phyloP scores from a whole-genome alignment of 1,140 invertebrate species.

The Drosophila virilis region DNA sequence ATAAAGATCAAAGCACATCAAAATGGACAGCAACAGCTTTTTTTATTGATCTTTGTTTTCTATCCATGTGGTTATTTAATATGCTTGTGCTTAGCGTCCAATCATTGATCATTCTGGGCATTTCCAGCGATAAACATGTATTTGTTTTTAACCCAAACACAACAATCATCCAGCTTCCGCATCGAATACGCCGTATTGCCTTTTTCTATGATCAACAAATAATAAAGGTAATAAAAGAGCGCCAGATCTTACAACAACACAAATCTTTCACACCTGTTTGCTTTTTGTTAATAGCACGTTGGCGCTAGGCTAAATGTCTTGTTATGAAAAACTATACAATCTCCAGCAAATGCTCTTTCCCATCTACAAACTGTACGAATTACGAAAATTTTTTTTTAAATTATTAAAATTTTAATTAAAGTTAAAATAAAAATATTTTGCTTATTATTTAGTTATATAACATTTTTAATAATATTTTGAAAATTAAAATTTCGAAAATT shows the following conservation, averaged over 20 bases:
- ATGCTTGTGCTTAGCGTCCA: slow-evolving; percentile 41
- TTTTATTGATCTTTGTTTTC: slow-evolving; percentile 14
- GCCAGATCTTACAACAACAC: slow-evolving; percentile 1
- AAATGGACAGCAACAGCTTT: slow-evolving; percentile 23
- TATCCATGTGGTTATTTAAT: slow-evolving; percentile 53
- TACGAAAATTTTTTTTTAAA: too few relatives aligned
- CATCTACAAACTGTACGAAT: neutral
- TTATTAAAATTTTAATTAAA: neutral
- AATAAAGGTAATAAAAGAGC: neutral
- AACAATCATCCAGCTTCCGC: slow-evolving; percentile 35
- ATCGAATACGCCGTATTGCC: neutral
- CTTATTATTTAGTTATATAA: too few relatives aligned
- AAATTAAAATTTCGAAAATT: neutral
- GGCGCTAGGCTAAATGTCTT: neutral
- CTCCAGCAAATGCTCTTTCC: neutral
- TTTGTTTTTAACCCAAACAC: slow-evolving; percentile 10
- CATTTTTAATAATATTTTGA: neutral
- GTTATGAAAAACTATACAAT: neutral
- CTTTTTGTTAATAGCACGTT: neutral
- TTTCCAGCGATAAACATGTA: slow-evolving; percentile 32
- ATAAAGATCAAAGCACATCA: slow-evolving; percentile 64
- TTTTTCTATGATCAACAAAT: neutral
- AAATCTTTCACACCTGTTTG: slow-evolving; percentile 29
- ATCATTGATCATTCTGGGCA: slow-evolving; percentile 54
- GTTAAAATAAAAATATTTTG: neutral